Conservation (phyloP, 2,797 vertebrate species). For the Gymnothorax reevesii region DNA sequence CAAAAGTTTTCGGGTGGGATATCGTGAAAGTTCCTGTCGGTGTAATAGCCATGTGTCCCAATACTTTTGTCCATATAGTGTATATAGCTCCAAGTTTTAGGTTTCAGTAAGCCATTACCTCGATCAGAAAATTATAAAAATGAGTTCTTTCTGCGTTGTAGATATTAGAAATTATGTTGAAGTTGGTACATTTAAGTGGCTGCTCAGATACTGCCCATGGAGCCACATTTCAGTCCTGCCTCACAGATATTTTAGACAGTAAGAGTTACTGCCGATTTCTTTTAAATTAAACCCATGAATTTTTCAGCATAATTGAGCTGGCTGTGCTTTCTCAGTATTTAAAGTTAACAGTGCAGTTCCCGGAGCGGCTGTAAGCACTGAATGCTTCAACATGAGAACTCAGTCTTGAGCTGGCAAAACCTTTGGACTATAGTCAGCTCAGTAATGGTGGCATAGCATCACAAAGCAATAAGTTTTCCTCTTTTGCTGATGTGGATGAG, state of each 20-base stretch:
- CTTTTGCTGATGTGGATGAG: neutral
- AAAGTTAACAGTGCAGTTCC: neutral
- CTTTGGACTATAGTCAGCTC: neutral
- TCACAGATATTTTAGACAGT: slow-evolving; percentile 49
- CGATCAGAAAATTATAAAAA: slow-evolving; percentile 65
- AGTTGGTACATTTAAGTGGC: slow-evolving; percentile 52
- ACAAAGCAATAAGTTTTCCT: slow-evolving; percentile 13
- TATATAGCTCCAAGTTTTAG: too few relatives aligned
- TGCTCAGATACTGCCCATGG: slow-evolving; percentile 59
- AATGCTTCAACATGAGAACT: neutral
- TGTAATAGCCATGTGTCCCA: too few relatives aligned
- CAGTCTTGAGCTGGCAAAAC: neutral
- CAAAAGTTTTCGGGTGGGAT: too few relatives aligned
- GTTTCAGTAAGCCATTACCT: slow-evolving; percentile 78
- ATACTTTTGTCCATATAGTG: too few relatives aligned
- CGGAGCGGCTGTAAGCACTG: neutral
- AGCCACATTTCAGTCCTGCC: slow-evolving; percentile 55
- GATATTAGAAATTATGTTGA: slow-evolving; percentile 62
- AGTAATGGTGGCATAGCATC: neutral
- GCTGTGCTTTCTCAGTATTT: neutral
- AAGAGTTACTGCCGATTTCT: slow-evolving; percentile 54
- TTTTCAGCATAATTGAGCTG: slow-evolving; percentile 34
- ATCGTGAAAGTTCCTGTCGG: too few relatives aligned
- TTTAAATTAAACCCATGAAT: slow-evolving; percentile 35
- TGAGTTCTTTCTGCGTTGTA: slow-evolving; percentile 73